A percentile compares a stretch with the other conserved stretches of the same genome.
Conservation (phyloP, 2,113 vertebrate genomes). For the Gorsachius goisagi region DNA sequence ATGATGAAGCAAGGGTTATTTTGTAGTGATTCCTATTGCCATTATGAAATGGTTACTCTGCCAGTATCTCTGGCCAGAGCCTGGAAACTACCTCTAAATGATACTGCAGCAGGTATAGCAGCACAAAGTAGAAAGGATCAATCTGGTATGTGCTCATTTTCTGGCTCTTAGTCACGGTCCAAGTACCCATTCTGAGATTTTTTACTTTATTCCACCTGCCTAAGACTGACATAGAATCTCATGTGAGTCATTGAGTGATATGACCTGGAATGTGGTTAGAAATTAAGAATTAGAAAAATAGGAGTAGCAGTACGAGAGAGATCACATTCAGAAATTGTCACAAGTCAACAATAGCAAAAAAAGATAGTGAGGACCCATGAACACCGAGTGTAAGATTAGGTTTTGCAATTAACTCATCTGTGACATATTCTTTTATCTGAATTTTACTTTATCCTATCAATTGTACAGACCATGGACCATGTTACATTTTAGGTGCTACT, state of each 20-base stretch:
- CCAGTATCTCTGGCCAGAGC: not conserved
- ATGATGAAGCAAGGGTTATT: not conserved
- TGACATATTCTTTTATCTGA: not conserved
- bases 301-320: not conserved
- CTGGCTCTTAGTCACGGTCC: not conserved
- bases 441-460: not conserved
- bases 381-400: not conserved
- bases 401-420: not conserved
- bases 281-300: not conserved
- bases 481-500: not conserved
- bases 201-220: not conserved
- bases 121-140: not conserved
- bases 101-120: not conserved
- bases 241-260: not conserved
- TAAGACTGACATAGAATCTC: not conserved
- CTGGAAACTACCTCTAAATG: not conserved
- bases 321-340: not conserved
- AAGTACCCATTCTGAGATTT: not conserved
- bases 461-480: not conserved
- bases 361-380: not conserved
- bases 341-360: not conserved
- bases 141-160: not conserved
- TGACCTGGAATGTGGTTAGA: not conserved
- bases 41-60: not conserved
- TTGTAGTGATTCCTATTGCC: not conserved